Conservation (phyloP, 2,113 vertebrate species). For the Phylloscopus whistleri region DNA sequence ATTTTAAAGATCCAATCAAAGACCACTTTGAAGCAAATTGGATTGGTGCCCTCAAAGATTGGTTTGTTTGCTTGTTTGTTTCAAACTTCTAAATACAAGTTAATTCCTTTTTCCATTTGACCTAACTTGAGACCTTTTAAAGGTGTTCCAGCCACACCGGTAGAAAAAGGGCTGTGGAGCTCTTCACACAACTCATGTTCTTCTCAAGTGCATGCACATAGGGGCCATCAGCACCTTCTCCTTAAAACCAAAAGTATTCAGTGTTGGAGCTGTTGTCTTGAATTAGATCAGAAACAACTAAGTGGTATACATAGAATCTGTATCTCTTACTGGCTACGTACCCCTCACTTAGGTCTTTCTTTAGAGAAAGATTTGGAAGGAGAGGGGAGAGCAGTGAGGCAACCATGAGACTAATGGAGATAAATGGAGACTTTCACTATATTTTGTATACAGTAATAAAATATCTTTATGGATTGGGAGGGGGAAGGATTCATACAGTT, state of each 20-base stretch:
- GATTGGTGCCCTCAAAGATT: neutral
- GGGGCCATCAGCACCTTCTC: neutral
- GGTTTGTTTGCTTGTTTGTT: neutral
- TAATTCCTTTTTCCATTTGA: neutral
- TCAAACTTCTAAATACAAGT: neutral
- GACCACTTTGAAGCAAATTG: neutral
- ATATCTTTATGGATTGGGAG: neutral
- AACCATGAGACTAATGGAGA: neutral
- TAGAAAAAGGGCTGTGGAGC: neutral
- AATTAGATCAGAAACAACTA: neutral
- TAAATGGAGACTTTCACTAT: neutral
- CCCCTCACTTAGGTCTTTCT: neutral
- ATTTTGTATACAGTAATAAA: neutral
- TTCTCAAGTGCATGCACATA: neutral
- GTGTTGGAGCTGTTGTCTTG: neutral
- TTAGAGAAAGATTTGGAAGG: neutral
- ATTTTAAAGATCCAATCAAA: neutral
- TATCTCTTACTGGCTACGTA: neutral
- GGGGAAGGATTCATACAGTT: neutral
- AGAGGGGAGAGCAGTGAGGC: neutral
- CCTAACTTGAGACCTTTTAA: neutral
- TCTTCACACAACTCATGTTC: neutral
- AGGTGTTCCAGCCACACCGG: neutral
- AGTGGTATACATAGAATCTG: neutral
- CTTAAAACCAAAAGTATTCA: neutral